Percentiles rank a stretch among this genome's conserved stretches.
Conservation (phyloP, 2,113 vertebrate genomes). For the Sander lucioperca region DNA sequence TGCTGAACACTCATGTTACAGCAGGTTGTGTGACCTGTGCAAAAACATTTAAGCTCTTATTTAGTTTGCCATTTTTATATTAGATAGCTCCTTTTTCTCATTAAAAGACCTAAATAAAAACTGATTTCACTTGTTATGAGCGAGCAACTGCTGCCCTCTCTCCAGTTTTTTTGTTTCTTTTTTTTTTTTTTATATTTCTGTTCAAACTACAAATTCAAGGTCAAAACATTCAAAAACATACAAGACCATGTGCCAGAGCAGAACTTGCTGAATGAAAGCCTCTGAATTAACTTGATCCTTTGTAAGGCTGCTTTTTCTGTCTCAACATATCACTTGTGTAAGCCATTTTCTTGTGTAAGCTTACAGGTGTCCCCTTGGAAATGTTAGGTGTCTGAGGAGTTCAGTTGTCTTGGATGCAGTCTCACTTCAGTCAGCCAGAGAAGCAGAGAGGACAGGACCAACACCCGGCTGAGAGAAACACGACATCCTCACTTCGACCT, state of each 20-base stretch:
- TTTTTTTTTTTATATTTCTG: no score
- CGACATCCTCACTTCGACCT: constrained; percentile 17
- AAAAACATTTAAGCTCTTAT: neutral
- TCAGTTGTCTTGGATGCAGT: constrained; percentile 81
- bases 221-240: neutral
- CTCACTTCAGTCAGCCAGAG: constrained; percentile 53
- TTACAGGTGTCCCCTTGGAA: constrained; percentile 51
- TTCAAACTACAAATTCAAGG: neutral
- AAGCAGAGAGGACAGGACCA: constrained; percentile 57
- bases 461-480: constrained; percentile 48
- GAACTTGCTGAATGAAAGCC: neutral
- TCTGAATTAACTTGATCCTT: neutral
- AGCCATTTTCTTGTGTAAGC: neutral
- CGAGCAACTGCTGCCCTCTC: no score
- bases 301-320: neutral
- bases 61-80: neutral
- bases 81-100: neutral
- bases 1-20: neutral
- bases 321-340: neutral
- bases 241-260: neutral
- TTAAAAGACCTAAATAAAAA: neutral
- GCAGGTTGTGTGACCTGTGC: neutral
- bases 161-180: neutral
- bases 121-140: neutral
- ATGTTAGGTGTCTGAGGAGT: constrained; percentile 61